Base-by-base conservation (phyloP, 2,888 invertebrate genomes). In the Leptinotarsa tumamoca region DNA sequence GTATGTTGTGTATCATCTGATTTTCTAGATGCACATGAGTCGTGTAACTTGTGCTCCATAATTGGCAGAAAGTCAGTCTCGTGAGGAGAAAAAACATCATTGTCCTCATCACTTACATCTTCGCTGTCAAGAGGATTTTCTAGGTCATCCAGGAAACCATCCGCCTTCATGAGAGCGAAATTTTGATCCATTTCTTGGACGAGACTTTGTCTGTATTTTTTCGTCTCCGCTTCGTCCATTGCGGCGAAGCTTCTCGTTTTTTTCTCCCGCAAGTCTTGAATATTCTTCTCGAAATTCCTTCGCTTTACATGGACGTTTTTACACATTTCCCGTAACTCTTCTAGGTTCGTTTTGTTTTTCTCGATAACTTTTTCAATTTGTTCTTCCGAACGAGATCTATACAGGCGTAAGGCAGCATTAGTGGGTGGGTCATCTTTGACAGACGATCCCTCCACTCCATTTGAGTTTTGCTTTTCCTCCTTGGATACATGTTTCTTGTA, bases 91-190 rank as follows among this genome's bases (percentile, higher is more conserved):
- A 49, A 56, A 5, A 66, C 18, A 49, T 68, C 68, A 21, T 27
- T 58, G 27, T 67, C 54, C 1, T 56, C 43, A 33, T n/a, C 63
- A 33, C 15, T 14, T 27, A 15, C 10, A 49, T 4, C 18, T 61
- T 13, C 52, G 10, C 23, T 51, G 13, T 33, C 27, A 1, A 58
- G 15, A n/a, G 54, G 4, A 71, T 74, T 73, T 51, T 70, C 80
- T 15, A 77, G 68, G 0, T 81, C 80, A 54, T 82, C 83, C 10
- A 80, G 54, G 49, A 81, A 82, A 1, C 83, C 82, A 69, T 83
- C 82, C 15, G 70, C 69, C 72, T 73, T 76, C 83, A 83, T 82
- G 63, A 83, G 77, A 43, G 80, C 81, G n/a, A 82, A 15, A 71
- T 80, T 79, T 10, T 73, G 56, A 72, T 83, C 83, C 74, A 83